Evolutionary conservation across 2,888 invertebrate species (phyloP).

Genomic region (Embidobia sp.): DNA sequence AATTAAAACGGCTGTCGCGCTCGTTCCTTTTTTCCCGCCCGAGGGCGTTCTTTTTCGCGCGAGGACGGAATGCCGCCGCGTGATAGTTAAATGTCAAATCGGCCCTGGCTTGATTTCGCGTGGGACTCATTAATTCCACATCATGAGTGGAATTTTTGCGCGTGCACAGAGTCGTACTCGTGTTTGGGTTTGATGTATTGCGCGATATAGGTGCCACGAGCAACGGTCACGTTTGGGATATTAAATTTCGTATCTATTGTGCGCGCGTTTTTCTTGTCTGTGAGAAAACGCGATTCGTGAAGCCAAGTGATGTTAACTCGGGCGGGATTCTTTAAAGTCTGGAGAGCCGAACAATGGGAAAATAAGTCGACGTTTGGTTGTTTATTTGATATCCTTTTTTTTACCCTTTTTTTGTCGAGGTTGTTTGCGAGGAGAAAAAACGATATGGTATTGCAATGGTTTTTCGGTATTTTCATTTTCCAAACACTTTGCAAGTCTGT

Average conservation of each 20-base stretch:
- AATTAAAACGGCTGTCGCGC: conserved; percentile 10
- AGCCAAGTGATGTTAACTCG: conserved; percentile 37
- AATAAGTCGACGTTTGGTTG: conserved; percentile 7
- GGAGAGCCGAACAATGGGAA: conserved; percentile 33
- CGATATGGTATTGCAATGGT: too few species aligned
- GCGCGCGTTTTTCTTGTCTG: conserved; percentile 41
- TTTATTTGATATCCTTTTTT: background rate
- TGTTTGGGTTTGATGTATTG: conserved; percentile 30
- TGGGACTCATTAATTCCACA: conserved; percentile 24
- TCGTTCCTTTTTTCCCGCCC: background rate
- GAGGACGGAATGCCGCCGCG: conserved; percentile 5
- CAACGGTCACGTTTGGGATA: conserved; percentile 56
- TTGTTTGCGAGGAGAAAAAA: too few species aligned
- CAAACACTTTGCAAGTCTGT: too few species aligned
- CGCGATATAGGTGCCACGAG: conserved; percentile 44
- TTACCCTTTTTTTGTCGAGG: too few species aligned
- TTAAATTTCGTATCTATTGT: conserved; percentile 63
- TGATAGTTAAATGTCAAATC: conserved; percentile 25
- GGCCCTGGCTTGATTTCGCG: conserved; percentile 18
- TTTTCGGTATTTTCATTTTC: too few species aligned
- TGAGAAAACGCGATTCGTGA: conserved; percentile 40
- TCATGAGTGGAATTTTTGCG: conserved; percentile 31
- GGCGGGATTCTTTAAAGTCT: conserved; percentile 16
- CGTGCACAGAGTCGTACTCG: conserved; percentile 4
- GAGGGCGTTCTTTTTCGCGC: conserved; percentile 6